phyloP scores from a whole-genome alignment of 2,888 invertebrate genomes.

The Antheraea assamensis region DNA sequence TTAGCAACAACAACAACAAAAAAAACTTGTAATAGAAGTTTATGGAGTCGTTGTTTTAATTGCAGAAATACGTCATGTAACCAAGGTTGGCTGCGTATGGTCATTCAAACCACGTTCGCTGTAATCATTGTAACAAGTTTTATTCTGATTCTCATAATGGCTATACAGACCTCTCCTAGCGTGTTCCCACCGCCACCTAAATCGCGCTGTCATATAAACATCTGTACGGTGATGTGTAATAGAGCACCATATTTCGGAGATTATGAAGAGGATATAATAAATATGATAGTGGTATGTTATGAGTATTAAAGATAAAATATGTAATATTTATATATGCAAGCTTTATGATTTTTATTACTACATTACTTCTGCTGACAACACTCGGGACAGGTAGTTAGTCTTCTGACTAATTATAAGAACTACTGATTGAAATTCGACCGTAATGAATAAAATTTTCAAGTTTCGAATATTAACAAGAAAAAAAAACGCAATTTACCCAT shows the following conservation, averaged over 20 bases:
- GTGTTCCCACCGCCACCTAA: not conserved
- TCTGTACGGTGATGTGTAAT: conserved; percentile 56
- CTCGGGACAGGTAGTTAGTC: not conserved
- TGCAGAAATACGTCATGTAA: conserved; percentile 66
- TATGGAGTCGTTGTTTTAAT: not conserved
- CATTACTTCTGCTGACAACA: not conserved
- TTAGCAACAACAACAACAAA: too few species aligned
- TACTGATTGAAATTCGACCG: too few species aligned
- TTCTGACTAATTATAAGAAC: not conserved
- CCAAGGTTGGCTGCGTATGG: conserved; percentile 60
- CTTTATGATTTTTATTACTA: not conserved
- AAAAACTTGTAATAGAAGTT: not conserved
- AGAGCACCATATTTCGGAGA: conserved; percentile 46
- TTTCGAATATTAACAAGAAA: too few species aligned
- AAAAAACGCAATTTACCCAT: too few species aligned
- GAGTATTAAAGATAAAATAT: not conserved
- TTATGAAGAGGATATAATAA: conserved; percentile 51
- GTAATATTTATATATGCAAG: too few species aligned
- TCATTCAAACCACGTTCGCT: conserved; percentile 63
- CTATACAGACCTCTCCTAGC: conserved; percentile 39
- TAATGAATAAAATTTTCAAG: too few species aligned
- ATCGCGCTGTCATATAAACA: conserved; percentile 39
- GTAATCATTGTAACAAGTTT: conserved; percentile 64
- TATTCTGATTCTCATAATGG: conserved; percentile 59
- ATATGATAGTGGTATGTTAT: conserved; percentile 51